A percentile compares a stretch with the other conserved stretches of the same genome.
Evolutionary conservation across 1,140 invertebrate species (phyloP).

Genomic region (Hyles vespertilio): DNA sequence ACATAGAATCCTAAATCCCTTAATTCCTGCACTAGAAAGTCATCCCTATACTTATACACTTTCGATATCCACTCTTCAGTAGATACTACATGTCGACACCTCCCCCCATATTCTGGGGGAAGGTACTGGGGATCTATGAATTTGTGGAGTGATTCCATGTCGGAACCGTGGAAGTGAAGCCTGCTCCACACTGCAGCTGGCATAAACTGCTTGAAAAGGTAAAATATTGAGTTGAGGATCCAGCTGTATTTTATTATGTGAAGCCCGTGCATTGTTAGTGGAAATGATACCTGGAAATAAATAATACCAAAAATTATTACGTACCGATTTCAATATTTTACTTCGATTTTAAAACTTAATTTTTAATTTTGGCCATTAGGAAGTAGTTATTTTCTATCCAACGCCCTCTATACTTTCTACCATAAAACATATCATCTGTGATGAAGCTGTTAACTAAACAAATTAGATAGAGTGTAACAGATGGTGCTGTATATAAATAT

Average conservation of each 20-base stretch:
- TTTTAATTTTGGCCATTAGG: too few species aligned
- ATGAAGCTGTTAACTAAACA: too few species aligned
- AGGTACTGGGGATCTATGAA: conserved; percentile 82
- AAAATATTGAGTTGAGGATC: conserved; percentile 84
- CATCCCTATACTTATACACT: conserved; percentile 59
- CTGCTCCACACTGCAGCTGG: conserved; percentile 80
- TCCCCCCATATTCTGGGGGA: conserved; percentile 83
- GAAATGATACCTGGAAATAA: conserved; percentile 78
- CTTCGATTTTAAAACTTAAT: too few species aligned
- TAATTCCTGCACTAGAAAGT: conserved; percentile 52
- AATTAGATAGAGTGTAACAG: not conserved
- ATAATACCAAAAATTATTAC: too few species aligned
- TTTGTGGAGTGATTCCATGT: conserved; percentile 85
- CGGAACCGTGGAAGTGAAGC: conserved; percentile 84
- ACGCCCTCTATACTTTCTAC: too few species aligned
- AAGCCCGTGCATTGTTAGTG: conserved; percentile 82
- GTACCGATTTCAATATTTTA: too few species aligned
- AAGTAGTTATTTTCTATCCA: too few species aligned
- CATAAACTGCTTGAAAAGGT: conserved; percentile 84
- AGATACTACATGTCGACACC: conserved; percentile 55
- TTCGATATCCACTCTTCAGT: conserved; percentile 55
- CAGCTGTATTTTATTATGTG: conserved; percentile 88
- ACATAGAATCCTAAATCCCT: conserved; percentile 52
- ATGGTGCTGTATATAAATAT: not conserved
- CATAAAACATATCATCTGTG: too few species aligned